phyloP scores from a whole-genome alignment of 1,140 invertebrate genomes.

The Drosophila insularis region DNA sequence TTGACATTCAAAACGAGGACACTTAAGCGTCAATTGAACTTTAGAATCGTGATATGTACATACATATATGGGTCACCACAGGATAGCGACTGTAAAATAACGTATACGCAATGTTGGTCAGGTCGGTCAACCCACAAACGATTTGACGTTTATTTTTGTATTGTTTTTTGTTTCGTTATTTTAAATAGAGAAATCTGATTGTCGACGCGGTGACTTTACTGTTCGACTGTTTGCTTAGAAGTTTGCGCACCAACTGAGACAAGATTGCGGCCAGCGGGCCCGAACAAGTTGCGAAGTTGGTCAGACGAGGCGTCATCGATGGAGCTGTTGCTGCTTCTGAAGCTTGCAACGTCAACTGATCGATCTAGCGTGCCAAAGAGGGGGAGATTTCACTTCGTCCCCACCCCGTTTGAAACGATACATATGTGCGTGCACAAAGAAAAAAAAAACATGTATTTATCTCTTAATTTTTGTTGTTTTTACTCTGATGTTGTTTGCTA shows the following conservation, averaged over 20 bases:
- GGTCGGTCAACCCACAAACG: not conserved
- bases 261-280: conserved; percentile 57
- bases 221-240: conserved; percentile 71
- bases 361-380: conserved; percentile 37
- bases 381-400: not conserved
- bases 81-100: conserved; percentile 57
- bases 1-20: conserved; percentile 59
- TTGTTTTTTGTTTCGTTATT: not conserved
- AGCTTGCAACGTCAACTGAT: conserved; percentile 49
- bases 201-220: conserved; percentile 17
- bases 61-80: conserved; percentile 44
- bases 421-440: conserved; percentile 35
- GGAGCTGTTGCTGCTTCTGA: not conserved
- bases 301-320: conserved; percentile 15
- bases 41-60: conserved; percentile 23
- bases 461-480: conserved; percentile 50
- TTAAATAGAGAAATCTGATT: conserved; percentile 14
- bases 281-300: conserved; percentile 58
- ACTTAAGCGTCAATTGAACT: conserved; percentile 52
- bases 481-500: conserved; percentile 42
- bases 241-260: conserved; percentile 70
- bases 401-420: conserved; percentile 12
- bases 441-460: conserved; percentile 66
- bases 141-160: conserved; percentile 6
- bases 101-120: conserved; percentile 62